phyloP scores from a whole-genome alignment of 2,888 invertebrate species.

The Athalia cordata region DNA sequence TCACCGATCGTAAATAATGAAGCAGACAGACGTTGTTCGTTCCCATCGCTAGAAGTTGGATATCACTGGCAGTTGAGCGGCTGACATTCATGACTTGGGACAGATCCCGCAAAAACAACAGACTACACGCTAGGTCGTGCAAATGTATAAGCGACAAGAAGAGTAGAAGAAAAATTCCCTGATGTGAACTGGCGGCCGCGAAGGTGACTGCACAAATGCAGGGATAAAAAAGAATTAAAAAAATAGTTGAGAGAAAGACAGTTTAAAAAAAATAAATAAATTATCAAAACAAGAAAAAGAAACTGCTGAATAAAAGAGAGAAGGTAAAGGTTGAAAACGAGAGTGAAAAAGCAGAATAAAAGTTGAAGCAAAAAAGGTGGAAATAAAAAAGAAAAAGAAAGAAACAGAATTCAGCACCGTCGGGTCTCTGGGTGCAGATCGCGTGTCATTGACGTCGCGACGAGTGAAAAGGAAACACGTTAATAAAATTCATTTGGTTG shows the following conservation, averaged over 20 bases:
- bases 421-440: conserved; percentile 44
- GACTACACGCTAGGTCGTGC: conserved; percentile 10
- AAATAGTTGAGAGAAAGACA: neutral
- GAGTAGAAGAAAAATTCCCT: conserved; percentile 32
- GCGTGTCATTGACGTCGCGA: conserved; percentile 52
- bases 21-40: conserved; percentile 10
- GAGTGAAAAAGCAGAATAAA: conserved; percentile 21
- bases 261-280: no score
- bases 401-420: neutral
- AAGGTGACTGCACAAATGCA: conserved; percentile 20
- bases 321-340: conserved; percentile 8
- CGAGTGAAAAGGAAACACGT: conserved; percentile 50
- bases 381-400: neutral
- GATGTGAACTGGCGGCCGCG: conserved; percentile 11
- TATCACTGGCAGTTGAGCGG: conserved; percentile 39
- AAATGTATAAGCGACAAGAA: conserved; percentile 35
- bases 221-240: neutral
- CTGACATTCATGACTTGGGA: conserved; percentile 43
- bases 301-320: neutral
- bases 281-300: neutral
- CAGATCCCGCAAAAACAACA: conserved; percentile 45
- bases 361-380: neutral
- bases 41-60: conserved; percentile 29
- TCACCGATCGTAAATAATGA: conserved; percentile 3
- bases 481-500: conserved; percentile 31